Evolutionary conservation across 2,797 vertebrate genomes (phyloP), one percentile per base, ranked within the genome.

Genomic region (Lagodon rhomboides): DNA sequence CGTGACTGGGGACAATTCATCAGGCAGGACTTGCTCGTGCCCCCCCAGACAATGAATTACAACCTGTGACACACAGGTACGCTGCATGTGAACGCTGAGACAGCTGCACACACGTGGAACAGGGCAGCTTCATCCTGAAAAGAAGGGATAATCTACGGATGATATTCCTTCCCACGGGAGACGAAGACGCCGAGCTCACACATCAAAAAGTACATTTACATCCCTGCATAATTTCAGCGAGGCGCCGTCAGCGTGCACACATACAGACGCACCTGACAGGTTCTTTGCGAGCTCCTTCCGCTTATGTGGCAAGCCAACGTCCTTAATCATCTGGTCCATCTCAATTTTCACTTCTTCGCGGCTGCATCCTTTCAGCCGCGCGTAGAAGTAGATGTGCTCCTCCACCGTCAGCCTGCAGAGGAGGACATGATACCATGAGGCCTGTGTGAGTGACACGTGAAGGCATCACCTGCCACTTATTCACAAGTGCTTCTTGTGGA

Each of bases 341-440:
- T 99, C 98, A 0, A 87, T 87, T 79, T 96, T 93, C 86, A 98
- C 97, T 9, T 98, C 94, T 12, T 95, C 93, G 53, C 93, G 89
- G 0, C 96, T 94, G 46, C 93, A 88, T 22, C 98, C 98, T 86
- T 99, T 99, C 54, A 99, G 94, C 27, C 97, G 91, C 49, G 96
- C 97, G 0, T 99, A 99, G 92, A 99, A 99, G 95, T 98, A 99
- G 88, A 99, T 98, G 89, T 99, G 98, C 60, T 99, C 98, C 82
- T 99, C 98, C 2, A 99, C 98, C 2, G 98, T 99, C 83, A 99
- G 91, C 84, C 98, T 99, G 87, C n/a, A 15, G 56, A 79, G 44
- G 51, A 23, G 63, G 59, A 59, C 68, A 73, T 51, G 13, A 79
- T 18, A 64, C 27, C 10, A 30, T 4, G 44, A 51, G 0, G 6